phyloP scores from a whole-genome alignment of 2,888 invertebrate species.

The Sphaerophoria rueppellii region DNA sequence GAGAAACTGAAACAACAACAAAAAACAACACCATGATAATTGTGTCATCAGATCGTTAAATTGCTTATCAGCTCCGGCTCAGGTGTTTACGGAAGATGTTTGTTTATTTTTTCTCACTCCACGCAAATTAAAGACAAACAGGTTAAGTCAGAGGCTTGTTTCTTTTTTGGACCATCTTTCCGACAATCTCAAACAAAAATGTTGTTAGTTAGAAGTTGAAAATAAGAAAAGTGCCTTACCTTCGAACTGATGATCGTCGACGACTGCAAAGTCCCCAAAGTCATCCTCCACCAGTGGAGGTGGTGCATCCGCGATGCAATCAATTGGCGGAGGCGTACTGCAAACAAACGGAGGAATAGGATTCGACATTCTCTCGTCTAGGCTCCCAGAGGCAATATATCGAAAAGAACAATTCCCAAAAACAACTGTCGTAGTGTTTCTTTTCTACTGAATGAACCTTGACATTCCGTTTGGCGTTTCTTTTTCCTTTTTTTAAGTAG shows the following conservation, averaged over 20 bases:
- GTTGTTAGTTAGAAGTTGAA: neutral
- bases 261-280: constrained; percentile 78
- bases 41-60: constrained; percentile 15
- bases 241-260: constrained; percentile 70
- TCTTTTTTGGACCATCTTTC: neutral
- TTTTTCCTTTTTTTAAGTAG: neutral
- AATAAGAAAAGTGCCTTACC: constrained; percentile 52
- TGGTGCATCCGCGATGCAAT: constrained; percentile 80
- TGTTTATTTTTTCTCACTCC: neutral
- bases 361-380: constrained; percentile 75
- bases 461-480: constrained; percentile 39
- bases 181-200: neutral
- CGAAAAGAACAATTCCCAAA: constrained; percentile 15
- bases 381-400: neutral
- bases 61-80: neutral
- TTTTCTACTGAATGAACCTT: constrained; percentile 14
- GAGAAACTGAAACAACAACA: neutral
- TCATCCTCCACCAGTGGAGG: constrained; percentile 80
- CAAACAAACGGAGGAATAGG: constrained; percentile 84
- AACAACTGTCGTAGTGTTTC: constrained; percentile 6
- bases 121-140: too few relatives aligned
- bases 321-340: constrained; percentile 84
- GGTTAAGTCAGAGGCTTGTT: neutral
- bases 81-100: constrained; percentile 2
- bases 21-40: constrained; percentile 5